Evolutionary conservation across 2,113 vertebrate species (phyloP).

Genomic region (Eonycteris spelaea): DNA sequence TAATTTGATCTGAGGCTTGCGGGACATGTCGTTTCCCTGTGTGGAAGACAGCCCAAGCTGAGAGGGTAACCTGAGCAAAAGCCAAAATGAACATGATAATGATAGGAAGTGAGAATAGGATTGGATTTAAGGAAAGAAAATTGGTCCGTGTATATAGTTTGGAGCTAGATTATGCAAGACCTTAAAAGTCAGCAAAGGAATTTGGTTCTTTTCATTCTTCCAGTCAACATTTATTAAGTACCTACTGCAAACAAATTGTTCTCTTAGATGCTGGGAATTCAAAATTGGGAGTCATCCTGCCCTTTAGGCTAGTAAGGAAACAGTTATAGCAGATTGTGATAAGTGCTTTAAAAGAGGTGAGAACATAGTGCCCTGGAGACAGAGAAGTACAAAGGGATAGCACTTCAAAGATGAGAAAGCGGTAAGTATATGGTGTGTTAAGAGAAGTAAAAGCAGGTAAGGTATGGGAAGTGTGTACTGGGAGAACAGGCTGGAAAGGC

Average conservation of each 20-base stretch:
- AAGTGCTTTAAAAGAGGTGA: conserved; percentile 8
- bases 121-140: conserved; percentile 11
- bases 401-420: not conserved
- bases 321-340: not conserved
- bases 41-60: not conserved
- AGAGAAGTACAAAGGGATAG: not conserved
- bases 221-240: conserved; percentile 45
- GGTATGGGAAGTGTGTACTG: not conserved
- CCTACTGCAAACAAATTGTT: not conserved
- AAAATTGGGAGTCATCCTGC: not conserved
- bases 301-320: conserved; percentile 10
- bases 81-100: not conserved
- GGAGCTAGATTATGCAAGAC: conserved; percentile 22
- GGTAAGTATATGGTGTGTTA: not conserved
- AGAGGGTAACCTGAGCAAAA: not conserved
- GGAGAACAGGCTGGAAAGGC: not conserved
- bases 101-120: not conserved
- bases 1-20: not conserved
- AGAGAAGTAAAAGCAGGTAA: not conserved
- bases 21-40: not conserved
- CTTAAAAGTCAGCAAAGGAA: conserved; percentile 32
- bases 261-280: conserved; percentile 5
- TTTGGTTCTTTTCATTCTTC: conserved; percentile 33
- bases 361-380: not conserved
- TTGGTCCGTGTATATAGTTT: not conserved